phyloP scores from a whole-genome alignment of 2,113 vertebrate species.

The Chauna torquata region DNA sequence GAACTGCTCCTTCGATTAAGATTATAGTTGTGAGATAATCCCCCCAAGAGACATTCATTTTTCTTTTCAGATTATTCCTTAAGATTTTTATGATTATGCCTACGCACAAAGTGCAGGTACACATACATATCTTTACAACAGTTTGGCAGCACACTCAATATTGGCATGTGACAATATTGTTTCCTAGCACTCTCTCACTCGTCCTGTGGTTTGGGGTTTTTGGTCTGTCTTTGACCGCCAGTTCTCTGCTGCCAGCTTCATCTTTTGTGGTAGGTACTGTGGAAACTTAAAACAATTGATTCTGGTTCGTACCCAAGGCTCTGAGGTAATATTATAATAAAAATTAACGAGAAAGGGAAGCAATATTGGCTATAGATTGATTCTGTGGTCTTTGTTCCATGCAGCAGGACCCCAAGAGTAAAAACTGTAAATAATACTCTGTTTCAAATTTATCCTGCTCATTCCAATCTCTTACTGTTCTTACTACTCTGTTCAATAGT shows the following conservation, averaged over 20 bases:
- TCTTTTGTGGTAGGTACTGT: not conserved
- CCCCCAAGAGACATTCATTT: not conserved
- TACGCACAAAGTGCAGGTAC: rapidly evolving
- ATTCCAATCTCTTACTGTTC: not conserved
- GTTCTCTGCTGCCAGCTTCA: not conserved
- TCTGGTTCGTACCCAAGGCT: not conserved
- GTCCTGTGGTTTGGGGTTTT: not conserved
- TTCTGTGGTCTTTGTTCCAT: not conserved
- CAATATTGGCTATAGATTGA: not conserved
- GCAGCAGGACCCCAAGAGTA: not conserved
- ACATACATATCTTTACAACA: not conserved
- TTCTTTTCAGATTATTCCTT: not conserved
- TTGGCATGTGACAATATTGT: not conserved
- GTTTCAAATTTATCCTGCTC: not conserved
- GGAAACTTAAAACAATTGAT: not conserved
- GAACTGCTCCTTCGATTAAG: not conserved
- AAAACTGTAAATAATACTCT: not conserved
- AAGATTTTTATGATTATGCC: not conserved
- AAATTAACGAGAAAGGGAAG: slow-evolving; percentile 7
- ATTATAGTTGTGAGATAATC: not conserved
- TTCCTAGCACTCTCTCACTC: not conserved
- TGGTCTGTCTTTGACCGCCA: not conserved
- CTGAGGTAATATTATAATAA: not conserved
- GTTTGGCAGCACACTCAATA: not conserved
- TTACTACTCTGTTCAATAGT: not conserved